Base-by-base conservation (phyloP, 2,888 invertebrate species). In the Melinaea marsaeus region DNA sequence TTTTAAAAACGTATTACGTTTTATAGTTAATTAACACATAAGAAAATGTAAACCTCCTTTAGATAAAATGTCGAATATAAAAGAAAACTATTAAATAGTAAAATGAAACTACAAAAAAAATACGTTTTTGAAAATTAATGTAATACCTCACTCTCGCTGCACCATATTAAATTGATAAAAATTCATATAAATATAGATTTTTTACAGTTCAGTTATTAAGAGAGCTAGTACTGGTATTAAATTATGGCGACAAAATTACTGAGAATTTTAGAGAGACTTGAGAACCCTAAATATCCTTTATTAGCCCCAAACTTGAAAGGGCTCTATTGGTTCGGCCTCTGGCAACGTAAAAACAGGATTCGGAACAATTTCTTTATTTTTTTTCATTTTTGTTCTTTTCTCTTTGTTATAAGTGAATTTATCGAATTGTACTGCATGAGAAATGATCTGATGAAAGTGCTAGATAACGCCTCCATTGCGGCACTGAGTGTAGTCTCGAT, bases 221-320 rank as follows among this genome's bases (percentile, higher is more conserved):
- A 37, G 37, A 37, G 4, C 1, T 6, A 37, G 5, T 37, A 37
- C 37, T 4, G 4, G 1, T 42, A 9, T 42, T 35, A 4, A 47
- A 64, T 46, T 33, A 81, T 81, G 80, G 58, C 71, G 69, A 62
- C 75, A 64, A 78, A 74, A 69, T 46, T 81, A 51, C 69, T 77
- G 65, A 68, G 63, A 22, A 72, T 72, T 56, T 63, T 74, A 2
- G 71, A 79, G 71, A 62, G 66, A 3, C 70, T 84, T 6, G 85
- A 86, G 63, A 76, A 85, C 65, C 74, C 79, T 32, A 69, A 77
- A 37, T 68, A 83, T 69, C 86, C 86, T 62, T 75, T 85, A 65
- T 68, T 86, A 62, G 86, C 85, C 2, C 86, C 86, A 7, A 82
- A 79, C 59, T 72, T 86, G 60, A 81, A 75, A 69, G 79, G 75